Base-by-base conservation (phyloP, 2,888 invertebrate species). In the Epirrhoe alternata region DNA sequence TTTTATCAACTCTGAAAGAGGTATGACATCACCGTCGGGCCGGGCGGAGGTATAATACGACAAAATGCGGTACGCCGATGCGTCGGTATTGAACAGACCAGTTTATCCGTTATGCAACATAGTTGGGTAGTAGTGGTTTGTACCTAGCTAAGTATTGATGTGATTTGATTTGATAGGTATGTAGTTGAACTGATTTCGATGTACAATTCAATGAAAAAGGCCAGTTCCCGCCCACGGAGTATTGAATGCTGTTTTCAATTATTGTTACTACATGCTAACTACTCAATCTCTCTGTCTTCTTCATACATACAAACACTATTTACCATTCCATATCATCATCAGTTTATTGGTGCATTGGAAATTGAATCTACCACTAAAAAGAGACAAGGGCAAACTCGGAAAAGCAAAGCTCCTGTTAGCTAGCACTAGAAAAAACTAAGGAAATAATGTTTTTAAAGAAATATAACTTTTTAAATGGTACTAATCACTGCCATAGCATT, bases 21-120 rank as follows among this genome's bases (percentile, higher is more conserved):
- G 70, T 71, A 82, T 91, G 92, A 90, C 88, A 88, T 91, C 90
- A 90, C 82, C 86, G n/a, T 16, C 65, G 75, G 75, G 76, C 77
- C 81, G 85, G 86, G 86, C 86, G 85, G 80, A 57, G 83, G 82
- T 77, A 79, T 83, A 81, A 90, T 60, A 81, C 92, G 84, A 68
- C 88, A 73, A 74, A 82, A 69, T 80, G 49, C 53, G 35, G 12
- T 49, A 33, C 54, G 35, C n/a, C 33, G 24, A 17, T 45, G 14
- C 45, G 47, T 33, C 56, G 8, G 1, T 54, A 17, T 10, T 24
- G 17, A 60, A 14, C 16, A 8, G 35, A 14, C 31, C 35, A 17
- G 7, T 50, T 51, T 12, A 8, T 24, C 14, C 7, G 64, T 61
- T 64, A 52, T 47, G 60, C 42, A 58, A 68, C 49, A 17, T 49